Percentiles rank a stretch among this genome's conserved stretches.
Evolutionary conservation across 2,113 vertebrate species (phyloP).

Genomic region (Tragulus kanchil): DNA sequence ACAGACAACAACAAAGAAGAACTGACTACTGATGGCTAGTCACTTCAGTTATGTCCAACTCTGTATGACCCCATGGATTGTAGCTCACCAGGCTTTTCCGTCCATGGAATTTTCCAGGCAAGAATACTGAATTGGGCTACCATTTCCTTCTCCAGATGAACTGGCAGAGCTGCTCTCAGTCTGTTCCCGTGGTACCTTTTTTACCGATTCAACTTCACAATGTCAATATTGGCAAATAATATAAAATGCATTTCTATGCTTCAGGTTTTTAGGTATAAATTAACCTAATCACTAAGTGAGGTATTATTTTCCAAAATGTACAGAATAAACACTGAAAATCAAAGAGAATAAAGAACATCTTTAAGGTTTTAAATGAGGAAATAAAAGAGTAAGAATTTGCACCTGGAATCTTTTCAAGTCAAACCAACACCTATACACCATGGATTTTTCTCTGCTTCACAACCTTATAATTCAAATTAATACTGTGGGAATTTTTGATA

Average conservation of each 20-base stretch:
- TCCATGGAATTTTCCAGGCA: too few relatives aligned
- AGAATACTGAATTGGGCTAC: too few relatives aligned
- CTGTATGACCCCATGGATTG: too few relatives aligned
- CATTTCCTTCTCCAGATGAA: too few relatives aligned
- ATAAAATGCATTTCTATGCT: background rate
- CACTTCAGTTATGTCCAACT: too few relatives aligned
- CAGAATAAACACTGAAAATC: background rate
- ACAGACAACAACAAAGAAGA: background rate
- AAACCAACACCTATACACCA: background rate
- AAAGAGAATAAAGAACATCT: background rate
- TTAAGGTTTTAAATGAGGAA: background rate
- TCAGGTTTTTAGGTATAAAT: background rate
- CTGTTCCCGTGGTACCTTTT: background rate
- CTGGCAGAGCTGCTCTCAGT: background rate
- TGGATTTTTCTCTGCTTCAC: background rate
- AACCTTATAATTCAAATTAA: background rate
- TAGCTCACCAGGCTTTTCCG: too few relatives aligned
- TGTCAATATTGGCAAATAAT: background rate
- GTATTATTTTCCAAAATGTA: background rate
- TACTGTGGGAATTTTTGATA: background rate
- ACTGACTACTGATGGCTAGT: too few relatives aligned
- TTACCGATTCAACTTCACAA: background rate
- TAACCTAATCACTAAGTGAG: background rate
- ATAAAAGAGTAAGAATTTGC: conserved; percentile 1
- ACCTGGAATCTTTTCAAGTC: background rate